Conservation (phyloP, 1,140 invertebrate species). For the Drosophila ercepeae region DNA sequence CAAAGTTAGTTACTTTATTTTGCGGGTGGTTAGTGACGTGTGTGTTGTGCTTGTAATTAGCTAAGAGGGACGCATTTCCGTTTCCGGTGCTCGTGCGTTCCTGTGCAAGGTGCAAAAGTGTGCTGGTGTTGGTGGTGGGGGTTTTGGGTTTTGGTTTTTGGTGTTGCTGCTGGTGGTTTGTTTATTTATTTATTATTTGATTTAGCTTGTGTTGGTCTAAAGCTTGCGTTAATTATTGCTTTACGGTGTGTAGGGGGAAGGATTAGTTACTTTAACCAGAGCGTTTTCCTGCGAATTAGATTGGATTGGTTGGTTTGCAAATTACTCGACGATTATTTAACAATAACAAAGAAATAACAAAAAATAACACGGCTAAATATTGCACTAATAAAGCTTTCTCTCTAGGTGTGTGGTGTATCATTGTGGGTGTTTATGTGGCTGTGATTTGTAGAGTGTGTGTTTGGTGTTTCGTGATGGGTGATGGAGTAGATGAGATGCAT, state of each 20-base stretch:
- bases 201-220: constrained; percentile 16
- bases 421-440: constrained; percentile 22
- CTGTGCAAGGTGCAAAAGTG: constrained; percentile 15
- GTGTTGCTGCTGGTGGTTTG: not conserved
- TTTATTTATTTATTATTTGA: constrained; percentile 1
- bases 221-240: constrained; percentile 41
- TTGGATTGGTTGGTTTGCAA: constrained; percentile 46
- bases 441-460: constrained; percentile 12
- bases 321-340: constrained; percentile 65
- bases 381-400: constrained; percentile 79
- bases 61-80: constrained; percentile 69
- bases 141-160: constrained; percentile 19
- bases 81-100: constrained; percentile 62
- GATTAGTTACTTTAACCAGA: constrained; percentile 67
- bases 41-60: constrained; percentile 40
- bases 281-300: constrained; percentile 74
- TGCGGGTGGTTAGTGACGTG: constrained; percentile 22
- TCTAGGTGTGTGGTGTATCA: constrained; percentile 22
- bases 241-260: constrained; percentile 29
- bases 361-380: constrained; percentile 52
- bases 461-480: constrained; percentile 2
- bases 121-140: constrained; percentile 33
- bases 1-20: constrained; percentile 10
- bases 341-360: constrained; percentile 46
- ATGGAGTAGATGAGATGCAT: constrained; percentile 16